These are phyloP conservation scores for Phyllopteryx taeniolatus DNA, from an alignment of 2,113 vertebrate species.

Conservation along the genomic window DNA sequence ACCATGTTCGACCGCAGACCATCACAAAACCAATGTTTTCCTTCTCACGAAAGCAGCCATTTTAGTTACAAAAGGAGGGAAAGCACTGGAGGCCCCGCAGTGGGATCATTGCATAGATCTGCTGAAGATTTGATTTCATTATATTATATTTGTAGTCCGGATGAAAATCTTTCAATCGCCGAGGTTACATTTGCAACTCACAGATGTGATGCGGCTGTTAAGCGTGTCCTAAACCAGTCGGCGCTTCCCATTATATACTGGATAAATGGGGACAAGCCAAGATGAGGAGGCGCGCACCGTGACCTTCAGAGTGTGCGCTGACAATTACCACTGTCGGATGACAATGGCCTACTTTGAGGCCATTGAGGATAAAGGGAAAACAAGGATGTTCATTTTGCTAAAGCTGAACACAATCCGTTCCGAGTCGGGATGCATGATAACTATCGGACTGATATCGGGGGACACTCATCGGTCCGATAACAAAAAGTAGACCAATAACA, in stretches of 20 bases:
- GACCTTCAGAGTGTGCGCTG: slow-evolving; percentile 46
- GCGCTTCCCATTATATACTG: slow-evolving; percentile 52
- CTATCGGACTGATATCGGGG: not conserved
- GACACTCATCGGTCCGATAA: too few species aligned
- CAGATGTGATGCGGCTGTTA: slow-evolving; percentile 1
- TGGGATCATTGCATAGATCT: not conserved
- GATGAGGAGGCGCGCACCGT: slow-evolving; percentile 43
- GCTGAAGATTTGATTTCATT: not conserved
- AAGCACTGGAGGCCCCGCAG: not conserved
- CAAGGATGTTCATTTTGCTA: not conserved
- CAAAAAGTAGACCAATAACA: too few species aligned
- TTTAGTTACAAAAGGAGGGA: not conserved
- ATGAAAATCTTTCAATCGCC: slow-evolving; percentile 14
- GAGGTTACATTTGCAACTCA: slow-evolving; percentile 9
- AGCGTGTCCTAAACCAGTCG: slow-evolving; percentile 55
- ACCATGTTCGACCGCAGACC: not conserved
- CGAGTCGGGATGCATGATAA: not conserved
- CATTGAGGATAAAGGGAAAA: slow-evolving; percentile 7
- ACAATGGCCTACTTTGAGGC: slow-evolving; percentile 29
- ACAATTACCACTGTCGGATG: slow-evolving; percentile 19
- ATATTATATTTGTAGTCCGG: not conserved
- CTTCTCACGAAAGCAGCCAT: slow-evolving; percentile 7
- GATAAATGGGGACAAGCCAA: slow-evolving; percentile 57
- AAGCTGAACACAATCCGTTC: not conserved
- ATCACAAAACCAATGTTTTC: not conserved